Evolutionary conservation across 2,888 invertebrate species (phyloP), one percentile per base, ranked within the genome.

Genomic region (Smittia sp.): DNA sequence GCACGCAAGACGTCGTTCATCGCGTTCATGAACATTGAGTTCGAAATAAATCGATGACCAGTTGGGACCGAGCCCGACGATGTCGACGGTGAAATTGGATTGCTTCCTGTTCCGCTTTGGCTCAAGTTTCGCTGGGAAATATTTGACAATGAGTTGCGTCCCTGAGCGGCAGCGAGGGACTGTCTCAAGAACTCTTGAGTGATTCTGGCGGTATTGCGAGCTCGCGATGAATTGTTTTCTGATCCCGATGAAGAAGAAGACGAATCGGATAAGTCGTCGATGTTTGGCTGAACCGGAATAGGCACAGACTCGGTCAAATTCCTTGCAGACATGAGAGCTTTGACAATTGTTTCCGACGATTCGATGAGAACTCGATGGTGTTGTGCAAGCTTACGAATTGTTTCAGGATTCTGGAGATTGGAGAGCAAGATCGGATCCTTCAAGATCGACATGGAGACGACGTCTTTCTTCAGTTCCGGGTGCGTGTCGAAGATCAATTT

Each of bases 21-120:
- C 3, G 93, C 93, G 79, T 89, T 90, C 70, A 87, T 89, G 79
- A 94, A 91, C 87, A 92, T 89, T 79, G 92, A 92, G 0, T 88
- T 85, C 0, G 93, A 90, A 70, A 93, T 92, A 54, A 73, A 18
- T 6, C 18, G 25, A 1, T 52, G 63, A 1, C 73, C 25, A 62
- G 18, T 22, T 6, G 68, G 41, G 39, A 66, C 72, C 3, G 73
- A 73, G 22, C 58, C 39, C 27, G 74, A 74, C 58, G 66, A 54
- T 15, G 32, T 74, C 11, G 72, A 62, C 13, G 74, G 32, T 13
- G 74, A 41, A 22, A 72, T 69, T 27, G 75, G 66, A 11, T 65
- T 65, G 1, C 74, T 63, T 52, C 67, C 6, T n/a, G n/a, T 46
- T 15, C 15, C 41, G 22, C 52, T n/a, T 62, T 74, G 58, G 38